phyloP scores from a whole-genome alignment of 2,888 invertebrate species.

The Stegophylla sp. region DNA sequence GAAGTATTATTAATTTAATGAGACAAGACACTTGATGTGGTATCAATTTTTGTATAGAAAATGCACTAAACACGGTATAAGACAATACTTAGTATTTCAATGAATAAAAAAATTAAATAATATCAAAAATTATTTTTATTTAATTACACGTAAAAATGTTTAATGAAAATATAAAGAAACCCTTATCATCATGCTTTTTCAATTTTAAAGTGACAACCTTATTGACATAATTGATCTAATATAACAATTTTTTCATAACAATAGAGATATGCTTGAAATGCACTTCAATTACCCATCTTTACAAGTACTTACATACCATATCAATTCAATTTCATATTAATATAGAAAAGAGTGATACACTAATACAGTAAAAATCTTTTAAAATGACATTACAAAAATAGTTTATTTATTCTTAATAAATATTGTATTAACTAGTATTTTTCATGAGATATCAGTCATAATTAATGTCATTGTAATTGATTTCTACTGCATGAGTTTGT shows the following conservation, averaged over 20 bases:
- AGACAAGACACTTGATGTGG: no score
- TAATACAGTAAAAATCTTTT: background rate
- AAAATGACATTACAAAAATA: no score
- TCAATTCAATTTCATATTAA: conserved; percentile 27
- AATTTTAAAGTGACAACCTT: conserved; percentile 8
- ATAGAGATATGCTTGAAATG: conserved; percentile 29
- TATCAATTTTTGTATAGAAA: no score
- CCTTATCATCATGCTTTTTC: conserved; percentile 22
- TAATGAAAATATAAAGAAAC: conserved; percentile 50
- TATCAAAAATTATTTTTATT: conserved; percentile 50
- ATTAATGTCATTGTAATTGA: background rate
- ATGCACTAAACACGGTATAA: background rate
- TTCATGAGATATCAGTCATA: background rate
- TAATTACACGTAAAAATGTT: conserved; percentile 37
- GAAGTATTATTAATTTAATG: no score
- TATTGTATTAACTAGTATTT: background rate
- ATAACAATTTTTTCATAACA: conserved; percentile 18
- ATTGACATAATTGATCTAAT: conserved; percentile 20
- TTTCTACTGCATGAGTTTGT: no score
- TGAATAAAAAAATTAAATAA: conserved; percentile 15
- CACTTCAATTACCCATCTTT: conserved; percentile 40
- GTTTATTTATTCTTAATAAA: no score
- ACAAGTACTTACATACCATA: background rate
- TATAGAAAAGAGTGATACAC: conserved; percentile 36
- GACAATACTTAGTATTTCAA: background rate